Percentiles rank a stretch among this genome's conserved stretches.
These are phyloP conservation scores for Globia sparganii DNA, from an alignment of 2,888 invertebrate genomes.

Conservation along the genomic window DNA sequence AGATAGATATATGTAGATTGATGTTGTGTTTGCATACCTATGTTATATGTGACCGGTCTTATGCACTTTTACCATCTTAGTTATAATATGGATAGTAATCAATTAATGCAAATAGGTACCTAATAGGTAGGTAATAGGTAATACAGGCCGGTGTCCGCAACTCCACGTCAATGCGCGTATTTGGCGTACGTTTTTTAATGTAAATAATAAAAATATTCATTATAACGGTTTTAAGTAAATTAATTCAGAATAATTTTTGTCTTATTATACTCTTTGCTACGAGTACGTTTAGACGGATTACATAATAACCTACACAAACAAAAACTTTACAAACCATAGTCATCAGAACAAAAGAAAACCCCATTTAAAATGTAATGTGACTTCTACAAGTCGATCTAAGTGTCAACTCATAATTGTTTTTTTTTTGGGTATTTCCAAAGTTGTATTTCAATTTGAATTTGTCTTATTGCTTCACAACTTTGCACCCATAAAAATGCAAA, in stretches of 20 bases:
- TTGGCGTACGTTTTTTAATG: too few species aligned
- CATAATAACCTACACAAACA: neutral
- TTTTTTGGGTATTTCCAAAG: neutral
- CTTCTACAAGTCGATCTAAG: neutral
- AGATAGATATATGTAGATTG: too few species aligned
- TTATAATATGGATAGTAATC: neutral
- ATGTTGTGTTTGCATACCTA: neutral
- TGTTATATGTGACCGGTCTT: neutral
- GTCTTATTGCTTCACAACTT: neutral
- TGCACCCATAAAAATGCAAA: slow-evolving; percentile 25
- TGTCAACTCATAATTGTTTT: neutral
- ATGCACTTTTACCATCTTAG: neutral
- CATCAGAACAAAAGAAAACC: neutral
- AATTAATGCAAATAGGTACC: neutral
- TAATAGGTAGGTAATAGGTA: too few species aligned
- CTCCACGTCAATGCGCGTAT: too few species aligned
- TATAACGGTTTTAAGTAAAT: neutral
- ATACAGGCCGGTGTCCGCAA: too few species aligned
- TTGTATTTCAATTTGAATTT: neutral
- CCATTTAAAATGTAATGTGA: neutral
- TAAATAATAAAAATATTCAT: neutral
- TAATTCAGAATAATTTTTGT: neutral
- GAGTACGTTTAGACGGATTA: neutral
- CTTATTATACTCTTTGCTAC: neutral
- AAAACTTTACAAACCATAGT: neutral